Base-by-base conservation (phyloP, 2,888 invertebrate species). In the Rhabditoides inermis region DNA sequence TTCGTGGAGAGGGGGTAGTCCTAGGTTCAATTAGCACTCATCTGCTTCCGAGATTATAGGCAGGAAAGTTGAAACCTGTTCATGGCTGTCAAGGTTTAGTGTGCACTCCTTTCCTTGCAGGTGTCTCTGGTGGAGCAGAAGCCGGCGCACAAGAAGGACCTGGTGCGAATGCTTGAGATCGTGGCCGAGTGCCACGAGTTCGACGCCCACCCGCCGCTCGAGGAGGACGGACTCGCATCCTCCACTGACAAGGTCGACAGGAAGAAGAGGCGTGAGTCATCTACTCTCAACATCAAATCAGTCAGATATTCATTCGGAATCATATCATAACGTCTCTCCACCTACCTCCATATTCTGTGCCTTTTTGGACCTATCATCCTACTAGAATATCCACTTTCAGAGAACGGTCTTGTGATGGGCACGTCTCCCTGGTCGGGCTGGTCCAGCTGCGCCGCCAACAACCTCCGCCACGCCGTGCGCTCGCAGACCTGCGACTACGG, bases 401-500 rank as follows among this genome's bases (percentile, higher is more conserved):
- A 65, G 36, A 58, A 60, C 52, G 47, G 56, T 20, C 51, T 58
- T 28, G 56, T 57, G 22, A 39, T n/a, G 28, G 49, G 58, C 37
- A 54, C 56, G 23, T 37, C 45, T 25, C 60, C 61, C 36, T 69
- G 67, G 68, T 63, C 67, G 23, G 68, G 66, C 20, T 69, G 69
- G 69, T 59, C 64, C 7, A 53, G 54, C 1, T 69, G 68, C 45
- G 37, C 57, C 12, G 25, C 27, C 0, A 50, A 46, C 30, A 20
- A 25, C n/a, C 10, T 32, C 54, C 56, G 60, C 10, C 60, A 60
- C 45, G 68, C 61, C 27, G 59, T 61, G 51, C 55, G 69, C 3
- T 65, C 69, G 15, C 70, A 69, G 42, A 60, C 63, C 22, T 70
- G 70, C 44, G 65, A 59, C 25, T 70, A 70, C 46, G 70, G 70